Percentiles rank a stretch among this genome's conserved stretches.
phyloP scores from a whole-genome alignment of 2,113 vertebrate genomes.

The Sorex araneus region DNA sequence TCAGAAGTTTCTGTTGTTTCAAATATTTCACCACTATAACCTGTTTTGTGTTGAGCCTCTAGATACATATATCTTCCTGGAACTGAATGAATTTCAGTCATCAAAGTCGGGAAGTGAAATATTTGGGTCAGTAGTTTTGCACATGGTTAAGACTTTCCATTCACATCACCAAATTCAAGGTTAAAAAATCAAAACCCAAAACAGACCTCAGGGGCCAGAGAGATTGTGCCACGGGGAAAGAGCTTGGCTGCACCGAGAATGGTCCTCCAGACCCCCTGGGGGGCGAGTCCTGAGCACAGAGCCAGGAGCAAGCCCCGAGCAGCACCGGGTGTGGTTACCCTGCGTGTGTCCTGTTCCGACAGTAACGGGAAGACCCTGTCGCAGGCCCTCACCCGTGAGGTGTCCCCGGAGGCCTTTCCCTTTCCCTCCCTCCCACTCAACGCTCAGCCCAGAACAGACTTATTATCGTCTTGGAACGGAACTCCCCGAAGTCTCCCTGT shows the following conservation, averaged over 20 bases:
- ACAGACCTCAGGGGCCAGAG: neutral
- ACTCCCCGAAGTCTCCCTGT: neutral
- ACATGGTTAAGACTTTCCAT: neutral
- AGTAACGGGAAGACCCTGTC: no score
- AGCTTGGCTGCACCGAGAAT: neutral
- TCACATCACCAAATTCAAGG: neutral
- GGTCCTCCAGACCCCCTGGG: no score
- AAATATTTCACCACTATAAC: constrained; percentile 37
- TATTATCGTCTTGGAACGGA: neutral
- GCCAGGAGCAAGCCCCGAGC: no score
- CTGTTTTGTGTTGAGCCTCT: neutral
- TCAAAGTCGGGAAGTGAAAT: constrained; percentile 19
- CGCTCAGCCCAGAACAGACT: neutral
- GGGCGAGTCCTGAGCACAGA: no score
- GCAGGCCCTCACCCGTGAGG: no score
- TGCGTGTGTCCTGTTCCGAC: no score
- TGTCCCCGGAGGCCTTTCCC: neutral
- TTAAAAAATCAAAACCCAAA: neutral
- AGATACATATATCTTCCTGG: neutral
- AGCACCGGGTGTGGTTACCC: no score
- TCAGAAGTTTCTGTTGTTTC: neutral
- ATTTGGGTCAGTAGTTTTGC: neutral
- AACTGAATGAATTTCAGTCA: neutral
- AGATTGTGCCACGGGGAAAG: neutral
- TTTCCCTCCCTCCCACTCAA: constrained; percentile 17